Conservation (phyloP, 2,113 vertebrate genomes). For the Gobio gobio region DNA sequence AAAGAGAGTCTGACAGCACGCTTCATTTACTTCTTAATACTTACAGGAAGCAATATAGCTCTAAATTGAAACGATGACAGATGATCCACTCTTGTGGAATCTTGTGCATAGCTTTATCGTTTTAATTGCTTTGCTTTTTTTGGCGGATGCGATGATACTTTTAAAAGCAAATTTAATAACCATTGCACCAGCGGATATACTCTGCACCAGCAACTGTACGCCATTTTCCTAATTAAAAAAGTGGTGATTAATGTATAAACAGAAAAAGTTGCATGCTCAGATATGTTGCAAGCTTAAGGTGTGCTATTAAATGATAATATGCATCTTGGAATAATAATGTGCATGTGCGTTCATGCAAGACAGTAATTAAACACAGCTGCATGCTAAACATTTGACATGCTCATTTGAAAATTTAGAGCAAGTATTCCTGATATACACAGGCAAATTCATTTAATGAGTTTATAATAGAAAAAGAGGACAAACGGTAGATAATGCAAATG, state of each 20-base stretch:
- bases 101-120: slow-evolving; percentile 13
- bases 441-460: not conserved
- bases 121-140: slow-evolving; percentile 42
- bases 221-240: slow-evolving; percentile 17
- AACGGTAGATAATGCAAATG: not conserved
- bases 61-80: slow-evolving; percentile 13
- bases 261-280: not conserved
- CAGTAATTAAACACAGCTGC: not conserved
- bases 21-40: slow-evolving; percentile 19
- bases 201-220: not conserved
- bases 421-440: not conserved
- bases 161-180: not conserved
- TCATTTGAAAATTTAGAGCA: not conserved
- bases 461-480: not conserved
- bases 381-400: not conserved
- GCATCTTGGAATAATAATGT: not conserved
- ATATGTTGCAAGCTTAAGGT: not conserved
- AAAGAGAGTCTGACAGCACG: slow-evolving; percentile 23
- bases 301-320: not conserved
- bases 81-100: slow-evolving; percentile 27
- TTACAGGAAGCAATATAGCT: not conserved
- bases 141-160: not conserved
- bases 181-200: not conserved
- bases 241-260: not conserved
- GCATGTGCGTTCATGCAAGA: slow-evolving; percentile 1